Evolutionary conservation across 64 coral and sea anemone species (phyloP).

Genomic region (Dendrophyllia cribrosa): DNA sequence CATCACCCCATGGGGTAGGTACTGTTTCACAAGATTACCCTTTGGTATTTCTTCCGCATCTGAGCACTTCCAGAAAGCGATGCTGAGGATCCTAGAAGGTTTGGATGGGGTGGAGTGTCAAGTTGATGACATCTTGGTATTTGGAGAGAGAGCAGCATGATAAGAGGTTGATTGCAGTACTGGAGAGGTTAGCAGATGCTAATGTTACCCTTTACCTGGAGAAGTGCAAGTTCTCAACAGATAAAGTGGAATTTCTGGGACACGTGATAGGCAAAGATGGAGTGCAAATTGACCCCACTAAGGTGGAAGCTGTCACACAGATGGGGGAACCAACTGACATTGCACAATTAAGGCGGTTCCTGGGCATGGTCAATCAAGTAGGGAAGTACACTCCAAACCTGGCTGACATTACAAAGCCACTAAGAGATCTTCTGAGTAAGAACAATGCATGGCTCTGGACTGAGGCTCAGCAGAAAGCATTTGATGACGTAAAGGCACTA

Average conservation of each 20-base stretch:
- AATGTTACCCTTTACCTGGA: not conserved
- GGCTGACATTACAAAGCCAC: slow-evolving; percentile 16
- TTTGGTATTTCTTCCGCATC: slow-evolving; percentile 63
- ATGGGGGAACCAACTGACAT: not conserved
- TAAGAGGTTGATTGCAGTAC: too few species aligned
- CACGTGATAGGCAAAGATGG: slow-evolving; percentile 23
- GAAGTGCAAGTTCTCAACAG: not conserved
- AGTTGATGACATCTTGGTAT: slow-evolving; percentile 56
- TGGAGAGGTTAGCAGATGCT: not conserved
- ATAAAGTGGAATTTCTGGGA: slow-evolving; percentile 19
- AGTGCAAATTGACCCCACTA: not conserved
- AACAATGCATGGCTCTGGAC: not conserved
- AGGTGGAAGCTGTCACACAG: slow-evolving; percentile 21
- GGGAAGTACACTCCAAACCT: slow-evolving; percentile 11
- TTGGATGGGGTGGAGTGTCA: slow-evolving; percentile 45
- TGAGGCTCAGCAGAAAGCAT: slow-evolving; percentile 1
- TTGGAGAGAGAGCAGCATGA: slow-evolving; percentile 22
- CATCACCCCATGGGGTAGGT: too few species aligned
- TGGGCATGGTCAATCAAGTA: slow-evolving; percentile 24
- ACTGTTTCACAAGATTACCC: slow-evolving; percentile 55
- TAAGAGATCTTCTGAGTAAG: not conserved
- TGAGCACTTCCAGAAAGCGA: slow-evolving; percentile 59
- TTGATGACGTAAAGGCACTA: not conserved
- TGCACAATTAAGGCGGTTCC: not conserved
- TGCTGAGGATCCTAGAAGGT: slow-evolving; percentile 33